phyloP scores from a whole-genome alignment of 2,113 vertebrate genomes.

The Podocnemis expansa region DNA sequence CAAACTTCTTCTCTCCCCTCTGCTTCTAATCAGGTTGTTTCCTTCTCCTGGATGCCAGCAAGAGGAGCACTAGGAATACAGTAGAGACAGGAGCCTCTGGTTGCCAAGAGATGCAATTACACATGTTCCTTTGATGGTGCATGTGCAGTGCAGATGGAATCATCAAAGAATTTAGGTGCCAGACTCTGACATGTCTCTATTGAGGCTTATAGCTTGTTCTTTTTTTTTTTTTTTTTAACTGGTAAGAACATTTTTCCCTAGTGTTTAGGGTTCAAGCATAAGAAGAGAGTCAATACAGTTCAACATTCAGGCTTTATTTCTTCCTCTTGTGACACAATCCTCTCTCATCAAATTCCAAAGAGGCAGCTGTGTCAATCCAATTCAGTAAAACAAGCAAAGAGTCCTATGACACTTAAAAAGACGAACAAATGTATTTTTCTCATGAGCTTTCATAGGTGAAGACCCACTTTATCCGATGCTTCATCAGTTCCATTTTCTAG shows the following conservation, averaged over 20 bases:
- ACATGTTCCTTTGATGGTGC: background rate
- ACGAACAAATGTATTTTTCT: too few relatives aligned
- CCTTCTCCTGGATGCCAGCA: background rate
- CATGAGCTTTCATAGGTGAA: too few relatives aligned
- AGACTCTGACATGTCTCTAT: background rate
- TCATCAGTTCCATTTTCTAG: too few relatives aligned
- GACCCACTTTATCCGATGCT: too few relatives aligned
- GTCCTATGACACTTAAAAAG: too few relatives aligned
- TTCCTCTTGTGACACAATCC: background rate
- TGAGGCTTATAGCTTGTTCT: background rate
- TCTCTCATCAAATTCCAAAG: background rate
- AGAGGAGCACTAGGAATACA: background rate
- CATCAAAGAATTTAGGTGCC: background rate
- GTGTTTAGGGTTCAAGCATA: background rate
- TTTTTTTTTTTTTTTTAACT: background rate
- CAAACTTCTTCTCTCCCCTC: background rate
- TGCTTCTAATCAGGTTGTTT: background rate
- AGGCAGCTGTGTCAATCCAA: too few relatives aligned
- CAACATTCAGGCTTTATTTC: background rate
- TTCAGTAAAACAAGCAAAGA: too few relatives aligned
- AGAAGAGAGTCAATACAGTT: background rate
- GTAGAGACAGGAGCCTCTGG: background rate
- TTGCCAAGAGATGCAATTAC: background rate
- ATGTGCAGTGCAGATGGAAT: background rate
- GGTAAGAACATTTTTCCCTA: background rate